These are phyloP conservation scores for Nibea albiflora DNA, from an alignment of 2,113 vertebrate genomes.

Conservation along the genomic window DNA sequence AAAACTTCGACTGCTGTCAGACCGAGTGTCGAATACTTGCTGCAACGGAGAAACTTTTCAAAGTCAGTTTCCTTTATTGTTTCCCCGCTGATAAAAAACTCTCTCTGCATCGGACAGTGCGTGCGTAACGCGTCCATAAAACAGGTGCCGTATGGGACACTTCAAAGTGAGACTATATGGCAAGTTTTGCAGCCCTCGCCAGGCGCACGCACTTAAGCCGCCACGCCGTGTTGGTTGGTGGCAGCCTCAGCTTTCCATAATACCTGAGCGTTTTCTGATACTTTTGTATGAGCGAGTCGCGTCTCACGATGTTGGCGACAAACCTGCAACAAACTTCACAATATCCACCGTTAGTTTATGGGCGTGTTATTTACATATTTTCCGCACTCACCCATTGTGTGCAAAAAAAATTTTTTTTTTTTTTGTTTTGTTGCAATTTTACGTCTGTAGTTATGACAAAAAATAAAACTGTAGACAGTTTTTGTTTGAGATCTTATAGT, in stretches of 20 bases:
- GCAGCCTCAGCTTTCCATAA: constrained; percentile 35
- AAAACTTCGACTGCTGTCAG: constrained; percentile 65
- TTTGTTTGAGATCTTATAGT: not conserved
- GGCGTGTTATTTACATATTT: constrained; percentile 33
- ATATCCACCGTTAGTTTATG: constrained; percentile 29
- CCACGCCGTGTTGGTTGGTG: constrained; percentile 37
- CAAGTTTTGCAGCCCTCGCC: constrained; percentile 67
- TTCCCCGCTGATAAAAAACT: constrained; percentile 37
- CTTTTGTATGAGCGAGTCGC: constrained; percentile 13
- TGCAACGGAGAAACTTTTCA: constrained; percentile 69
- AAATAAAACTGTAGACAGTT: not conserved
- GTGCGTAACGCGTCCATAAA: constrained; percentile 65
- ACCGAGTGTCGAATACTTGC: constrained; percentile 24
- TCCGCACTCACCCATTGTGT: constrained; percentile 11
- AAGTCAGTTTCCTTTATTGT: constrained; percentile 39
- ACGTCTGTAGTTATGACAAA: not conserved
- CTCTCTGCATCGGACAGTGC: constrained; percentile 43
- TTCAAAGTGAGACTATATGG: constrained; percentile 56
- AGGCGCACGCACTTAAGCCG: constrained; percentile 39
- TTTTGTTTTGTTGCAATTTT: not conserved
- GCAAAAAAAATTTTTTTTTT: constrained; percentile 13
- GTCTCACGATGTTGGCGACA: constrained; percentile 10
- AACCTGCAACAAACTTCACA: constrained; percentile 53
- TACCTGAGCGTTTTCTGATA: constrained; percentile 41
- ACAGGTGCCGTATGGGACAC: constrained; percentile 77